phyloP scores from a whole-genome alignment of 2,113 vertebrate genomes.

The Mustelus asterias region DNA sequence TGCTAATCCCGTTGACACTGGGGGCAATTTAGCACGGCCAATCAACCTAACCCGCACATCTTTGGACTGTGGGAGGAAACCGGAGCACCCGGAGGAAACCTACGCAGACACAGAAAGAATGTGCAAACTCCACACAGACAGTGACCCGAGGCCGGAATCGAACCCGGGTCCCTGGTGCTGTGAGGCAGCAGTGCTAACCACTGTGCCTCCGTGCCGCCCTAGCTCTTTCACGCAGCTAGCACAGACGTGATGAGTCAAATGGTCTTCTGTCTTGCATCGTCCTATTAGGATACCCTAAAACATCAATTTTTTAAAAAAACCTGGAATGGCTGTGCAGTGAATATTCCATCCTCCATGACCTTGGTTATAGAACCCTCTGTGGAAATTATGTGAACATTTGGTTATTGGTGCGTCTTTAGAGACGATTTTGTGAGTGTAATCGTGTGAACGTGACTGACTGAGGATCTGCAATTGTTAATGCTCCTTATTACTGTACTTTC shows the following conservation, averaged over 20 bases:
- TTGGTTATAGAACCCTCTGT: not conserved
- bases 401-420: not conserved
- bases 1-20: too few relatives aligned
- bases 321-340: not conserved
- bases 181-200: too few relatives aligned
- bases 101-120: too few relatives aligned
- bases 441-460: not conserved
- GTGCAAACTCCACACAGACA: too few relatives aligned
- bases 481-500: not conserved
- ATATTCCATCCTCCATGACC: not conserved
- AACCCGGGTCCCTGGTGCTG: too few relatives aligned
- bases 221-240: not conserved
- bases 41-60: too few relatives aligned
- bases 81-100: too few relatives aligned
- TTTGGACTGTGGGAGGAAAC: too few relatives aligned
- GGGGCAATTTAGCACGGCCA: too few relatives aligned
- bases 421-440: not conserved
- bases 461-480: not conserved
- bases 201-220: too few relatives aligned
- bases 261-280: not conserved
- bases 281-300: not conserved
- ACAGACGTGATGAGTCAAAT: not conserved
- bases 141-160: too few relatives aligned
- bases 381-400: not conserved
- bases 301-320: not conserved